A percentile compares a stretch with the other conserved stretches of the same genome.
These are phyloP conservation scores for Gallinago solitaria DNA, from an alignment of 2,797 vertebrate species.

Conservation along the genomic window DNA sequence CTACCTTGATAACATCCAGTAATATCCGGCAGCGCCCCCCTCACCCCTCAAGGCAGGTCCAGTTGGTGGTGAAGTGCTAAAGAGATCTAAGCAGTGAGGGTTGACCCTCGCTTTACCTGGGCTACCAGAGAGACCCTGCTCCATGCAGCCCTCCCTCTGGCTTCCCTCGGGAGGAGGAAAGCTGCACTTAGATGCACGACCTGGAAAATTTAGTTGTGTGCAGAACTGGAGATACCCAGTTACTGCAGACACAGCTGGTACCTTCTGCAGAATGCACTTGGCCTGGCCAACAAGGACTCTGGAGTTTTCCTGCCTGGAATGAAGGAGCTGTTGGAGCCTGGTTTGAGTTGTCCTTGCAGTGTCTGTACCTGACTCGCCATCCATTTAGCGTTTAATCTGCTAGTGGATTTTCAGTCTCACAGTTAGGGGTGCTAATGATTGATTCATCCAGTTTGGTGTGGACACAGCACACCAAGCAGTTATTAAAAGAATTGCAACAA, in stretches of 20 bases:
- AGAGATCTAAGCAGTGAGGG: not conserved
- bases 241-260: too few relatives aligned
- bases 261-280: accelerated
- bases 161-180: not conserved
- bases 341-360: not conserved
- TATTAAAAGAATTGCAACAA: not conserved
- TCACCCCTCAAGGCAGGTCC: not conserved
- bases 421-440: slow-evolving; percentile 1
- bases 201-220: accelerated
- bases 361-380: not conserved
- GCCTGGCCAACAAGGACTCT: accelerated
- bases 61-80: not conserved
- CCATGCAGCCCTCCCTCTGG: not conserved
- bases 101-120: accelerated
- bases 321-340: not conserved
- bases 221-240: not conserved
- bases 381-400: not conserved
- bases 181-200: accelerated
- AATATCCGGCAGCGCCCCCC: not conserved
- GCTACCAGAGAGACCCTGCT: not conserved
- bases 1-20: not conserved
- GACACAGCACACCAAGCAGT: not conserved
- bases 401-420: not conserved
- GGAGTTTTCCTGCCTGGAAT: not conserved
- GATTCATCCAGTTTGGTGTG: not conserved